Evolutionary conservation across 2,113 vertebrate species (phyloP).

Genomic region (Malurus melanocephalus): DNA sequence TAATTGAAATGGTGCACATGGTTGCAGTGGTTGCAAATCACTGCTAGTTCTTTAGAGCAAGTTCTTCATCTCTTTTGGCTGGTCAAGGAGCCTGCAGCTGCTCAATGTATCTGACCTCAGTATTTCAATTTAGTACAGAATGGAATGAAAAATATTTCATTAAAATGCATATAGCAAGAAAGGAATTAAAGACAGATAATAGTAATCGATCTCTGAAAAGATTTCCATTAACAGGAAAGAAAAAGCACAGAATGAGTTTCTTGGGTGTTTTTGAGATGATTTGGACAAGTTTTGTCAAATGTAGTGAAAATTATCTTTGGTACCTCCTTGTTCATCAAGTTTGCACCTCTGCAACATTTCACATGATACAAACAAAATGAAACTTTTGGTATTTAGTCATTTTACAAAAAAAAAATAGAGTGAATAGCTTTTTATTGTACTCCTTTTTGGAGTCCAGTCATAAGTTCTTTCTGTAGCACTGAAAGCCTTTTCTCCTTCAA

Average conservation of each 20-base stretch:
- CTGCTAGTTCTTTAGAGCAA: not conserved
- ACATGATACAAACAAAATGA: not conserved
- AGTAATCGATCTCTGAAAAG: not conserved
- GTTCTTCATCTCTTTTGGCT: not conserved
- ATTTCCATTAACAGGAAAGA: not conserved
- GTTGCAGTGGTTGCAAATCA: not conserved
- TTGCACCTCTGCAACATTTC: not conserved
- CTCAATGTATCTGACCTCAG: not conserved
- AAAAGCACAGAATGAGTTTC: not conserved
- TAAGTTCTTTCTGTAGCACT: not conserved
- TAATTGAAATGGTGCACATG: not conserved
- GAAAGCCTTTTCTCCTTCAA: not conserved
- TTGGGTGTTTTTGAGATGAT: not conserved
- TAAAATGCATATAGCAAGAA: not conserved
- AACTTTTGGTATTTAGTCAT: not conserved
- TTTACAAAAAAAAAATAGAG: not conserved
- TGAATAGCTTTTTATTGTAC: not conserved
- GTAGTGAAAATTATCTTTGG: not conserved
- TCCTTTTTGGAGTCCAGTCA: not conserved
- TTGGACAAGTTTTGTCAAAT: not conserved
- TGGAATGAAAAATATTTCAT: slow-evolving; percentile 2
- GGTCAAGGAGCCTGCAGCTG: not conserved
- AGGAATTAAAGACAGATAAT: not conserved
- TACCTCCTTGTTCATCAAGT: not conserved
- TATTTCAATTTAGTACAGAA: not conserved